Percentiles rank a stretch among this genome's conserved stretches.
phyloP scores from a whole-genome alignment of 2,888 invertebrate genomes.

The Melolontha melolontha region DNA sequence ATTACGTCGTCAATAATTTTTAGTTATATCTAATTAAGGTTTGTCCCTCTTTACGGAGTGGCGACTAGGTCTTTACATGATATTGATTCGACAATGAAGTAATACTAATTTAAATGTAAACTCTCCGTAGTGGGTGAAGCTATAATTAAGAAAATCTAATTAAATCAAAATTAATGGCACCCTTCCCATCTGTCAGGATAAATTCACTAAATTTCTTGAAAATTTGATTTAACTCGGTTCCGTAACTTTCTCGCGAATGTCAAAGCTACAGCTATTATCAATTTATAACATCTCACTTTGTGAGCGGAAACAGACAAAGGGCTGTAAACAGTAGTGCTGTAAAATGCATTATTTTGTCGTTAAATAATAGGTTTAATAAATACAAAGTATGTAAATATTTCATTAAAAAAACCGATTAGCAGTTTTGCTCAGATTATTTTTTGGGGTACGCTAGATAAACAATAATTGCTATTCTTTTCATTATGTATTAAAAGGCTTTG shows the following conservation, averaged over 20 bases:
- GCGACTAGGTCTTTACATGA: neutral
- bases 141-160: constrained; percentile 23
- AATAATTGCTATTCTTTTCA: too few species aligned
- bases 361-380: too few species aligned
- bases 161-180: constrained; percentile 18
- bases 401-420: too few species aligned
- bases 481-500: too few species aligned
- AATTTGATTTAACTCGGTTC: constrained; percentile 3
- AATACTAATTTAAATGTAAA: constrained; percentile 13
- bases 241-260: too few species aligned
- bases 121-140: neutral
- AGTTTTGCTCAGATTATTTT: too few species aligned
- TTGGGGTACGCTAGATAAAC: too few species aligned
- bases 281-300: constrained; percentile 1
- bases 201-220: constrained; percentile 4
- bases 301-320: too few species aligned
- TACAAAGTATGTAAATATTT: too few species aligned
- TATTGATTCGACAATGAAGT: neutral
- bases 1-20: constrained; percentile 3
- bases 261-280: neutral
- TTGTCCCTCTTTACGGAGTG: neutral
- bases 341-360: too few species aligned
- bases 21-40: constrained; percentile 4
- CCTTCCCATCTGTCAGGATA: neutral
- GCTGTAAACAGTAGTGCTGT: too few species aligned